Evolutionary conservation across 2,797 vertebrate genomes (phyloP), one percentile per base, ranked within the genome.

Genomic region (Alectoris magna): DNA sequence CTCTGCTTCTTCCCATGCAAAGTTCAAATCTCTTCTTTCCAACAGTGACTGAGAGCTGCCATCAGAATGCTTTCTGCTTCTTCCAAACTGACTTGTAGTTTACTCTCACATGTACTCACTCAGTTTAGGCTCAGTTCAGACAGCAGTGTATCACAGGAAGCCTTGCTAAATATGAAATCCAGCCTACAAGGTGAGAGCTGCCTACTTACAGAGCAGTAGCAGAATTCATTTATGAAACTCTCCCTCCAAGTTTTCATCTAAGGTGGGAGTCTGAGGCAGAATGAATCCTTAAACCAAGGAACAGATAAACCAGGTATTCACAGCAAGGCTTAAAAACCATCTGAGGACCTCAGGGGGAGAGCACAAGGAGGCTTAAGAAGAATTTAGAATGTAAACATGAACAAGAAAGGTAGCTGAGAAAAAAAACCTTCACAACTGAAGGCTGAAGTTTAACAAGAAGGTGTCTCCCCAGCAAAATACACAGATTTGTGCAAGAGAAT

Each of bases 151-250:
- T 21, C 58, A 67, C 27, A 74, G 43, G 56, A 81, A 72, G 8
- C 5, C 67, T 77, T 71, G 8, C 27, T 74, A 60, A 39, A 10
- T 43, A 48, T 63, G 24, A 59, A 68, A 70, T 51, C 6, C 16
- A 73, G 14, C 7, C 46, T 2, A 2, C 0, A 0, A n/a, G 10
- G 5, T 62, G 31, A 74, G n/a, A 34, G 23, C 12, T 83, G 11
- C 26, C 43, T 60, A 17, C 19, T 24, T 38, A 67, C 6, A 74
- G 22, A 88, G 41, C 22, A 85, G 49, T 15, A 70, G 7, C 18
- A 85, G 9, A 1, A 1, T 43, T 77, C 19, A 22, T 70, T 79
- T 48, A 58, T 17, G 41, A 86, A 77, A 8, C 11, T 73, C 10
- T 6, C 1, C 24, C 44, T 70, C 53, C 10, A 53, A 26, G 10